Evolutionary conservation across 2,113 vertebrate genomes (phyloP), one percentile per base, ranked within the genome.

Genomic region (Pachypanchax playfairii): DNA sequence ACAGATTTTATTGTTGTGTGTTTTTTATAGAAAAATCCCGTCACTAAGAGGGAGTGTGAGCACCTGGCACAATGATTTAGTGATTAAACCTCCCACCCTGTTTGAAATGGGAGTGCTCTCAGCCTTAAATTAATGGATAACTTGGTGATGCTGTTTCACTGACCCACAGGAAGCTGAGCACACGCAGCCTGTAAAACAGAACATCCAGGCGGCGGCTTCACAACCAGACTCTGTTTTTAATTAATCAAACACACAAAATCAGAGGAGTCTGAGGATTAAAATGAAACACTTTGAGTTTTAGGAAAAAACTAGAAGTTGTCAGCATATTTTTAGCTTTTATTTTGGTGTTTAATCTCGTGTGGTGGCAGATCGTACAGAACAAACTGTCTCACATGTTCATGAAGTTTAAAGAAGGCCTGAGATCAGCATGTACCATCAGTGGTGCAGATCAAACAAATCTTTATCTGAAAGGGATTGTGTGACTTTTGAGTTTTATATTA

Each of bases 41-140:
- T 13, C 8, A 31, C 8, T 18, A 54, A 46, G 25, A 60, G 35
- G 24, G 31, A 61, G 36, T 25, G 38, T 53, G 55, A 62, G 48
- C 26, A 46, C 5, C 18, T n/a, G 24, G 11, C 22, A 33, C 12
- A 15, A 36, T 49, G 39, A 66, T 65, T 73, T 61, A 70, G 12
- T 55, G 21, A 22, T 52, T 3, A 29, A 31, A 62, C 36, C 42
- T 57, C 22, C 56, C 60, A 43, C 17, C 31, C 59, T 20, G 4
- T 64, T 55, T 41, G 26, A 35, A 57, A 64, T 69, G 42, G 64
- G 60, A 42, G 44, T 70, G 53, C 61, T 15, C 39, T 44, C 4
- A 54, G 14, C 52, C 12, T 38, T 2, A 35, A 55, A 56, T 77
- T 80, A 91, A 90, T 91, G 75, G 38, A 79, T 91, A 91, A 89